Percentiles rank a stretch among this genome's conserved stretches.
Conservation (phyloP, 2,113 vertebrate genomes). For the Thomomys bottae region DNA sequence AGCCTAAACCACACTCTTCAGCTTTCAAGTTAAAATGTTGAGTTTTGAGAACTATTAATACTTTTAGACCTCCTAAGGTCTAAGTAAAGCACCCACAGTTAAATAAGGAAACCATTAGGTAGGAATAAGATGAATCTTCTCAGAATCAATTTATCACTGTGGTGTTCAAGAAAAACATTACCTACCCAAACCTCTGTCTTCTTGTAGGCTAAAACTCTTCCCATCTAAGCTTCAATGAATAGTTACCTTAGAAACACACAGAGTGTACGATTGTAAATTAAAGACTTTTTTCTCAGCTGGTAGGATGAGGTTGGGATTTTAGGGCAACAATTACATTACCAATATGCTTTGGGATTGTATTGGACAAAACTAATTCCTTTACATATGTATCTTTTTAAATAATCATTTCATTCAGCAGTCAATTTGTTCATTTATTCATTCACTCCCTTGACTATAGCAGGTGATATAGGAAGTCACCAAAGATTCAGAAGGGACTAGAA, state of each 20-base stretch:
- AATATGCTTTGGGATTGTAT: not conserved
- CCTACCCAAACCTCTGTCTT: constrained; percentile 9
- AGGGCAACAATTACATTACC: not conserved
- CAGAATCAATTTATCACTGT: not conserved
- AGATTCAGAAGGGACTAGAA: not conserved
- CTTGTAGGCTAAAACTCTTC: not conserved
- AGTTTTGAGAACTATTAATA: constrained; percentile 28
- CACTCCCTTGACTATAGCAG: not conserved
- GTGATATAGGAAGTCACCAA: not conserved
- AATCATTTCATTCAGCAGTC: not conserved
- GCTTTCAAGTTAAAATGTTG: constrained; percentile 35
- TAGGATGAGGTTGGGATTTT: constrained; percentile 6
- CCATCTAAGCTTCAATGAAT: constrained; percentile 36
- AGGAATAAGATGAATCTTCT: constrained; percentile 2
- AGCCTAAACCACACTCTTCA: not conserved
- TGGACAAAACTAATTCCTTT: constrained; percentile 33
- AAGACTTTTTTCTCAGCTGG: constrained; percentile 44
- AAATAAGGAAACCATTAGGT: constrained; percentile 57
- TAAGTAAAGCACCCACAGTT: constrained; percentile 56
- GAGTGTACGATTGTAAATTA: constrained; percentile 7
- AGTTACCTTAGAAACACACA: constrained; percentile 43
- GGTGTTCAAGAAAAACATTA: constrained; percentile 36
- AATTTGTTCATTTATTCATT: not conserved
- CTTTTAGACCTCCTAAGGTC: constrained; percentile 25
- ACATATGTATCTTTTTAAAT: not conserved